Base-by-base conservation (phyloP, 2,888 invertebrate species). In the Steinernema scapterisci region DNA sequence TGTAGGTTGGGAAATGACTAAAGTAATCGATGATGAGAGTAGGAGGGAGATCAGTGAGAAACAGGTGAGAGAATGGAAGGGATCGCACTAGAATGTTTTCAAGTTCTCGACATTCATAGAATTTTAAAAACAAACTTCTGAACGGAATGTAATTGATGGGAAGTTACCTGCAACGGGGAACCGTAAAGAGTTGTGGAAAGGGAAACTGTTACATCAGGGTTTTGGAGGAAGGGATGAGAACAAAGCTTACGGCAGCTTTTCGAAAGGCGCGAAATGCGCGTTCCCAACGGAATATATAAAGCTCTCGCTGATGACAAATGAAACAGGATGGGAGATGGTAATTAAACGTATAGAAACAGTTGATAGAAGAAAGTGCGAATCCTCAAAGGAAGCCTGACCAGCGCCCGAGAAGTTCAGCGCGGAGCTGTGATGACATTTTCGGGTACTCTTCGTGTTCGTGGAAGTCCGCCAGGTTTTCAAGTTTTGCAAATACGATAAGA, bases 241-340 rank as follows among this genome's bases (percentile, higher is more conserved):
- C 31, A 63, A 63, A 63, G 63, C 63, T 52, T 63, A 16, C 25
- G 63, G 63, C 63, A 63, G 63, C 63, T 63, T 38, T 13, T 9
- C 16, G 63, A 63, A 63, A 63, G 23, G 63, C 63, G 31, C 16
- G 63, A 25, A 63, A 27, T 27, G 63, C 63, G 63, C 63, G 5
- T 16, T 38, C 38, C 38, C 38, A 38, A 38, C 38, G 9, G 3
- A 38, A 38, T 38, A 3, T n/a, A 3, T 38, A 38, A 38, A 38
- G 38, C 38, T 38, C 38, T 38, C 9, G 38, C n/a, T n/a, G 38
- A 38, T 3, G 9, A 38, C 38, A 38, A 38, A 9, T 38, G 38
- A 38, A 9, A 38, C 3, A 38, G 38, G 38, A 38, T 6, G n/a
- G n/a, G 38, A 38, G 9, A 38, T 6, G 5, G 9, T 38, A 3